A percentile compares a stretch with the other conserved stretches of the same genome.
Evolutionary conservation across 2,888 invertebrate species (phyloP).

Genomic region (Phoenoteleia sp.): DNA sequence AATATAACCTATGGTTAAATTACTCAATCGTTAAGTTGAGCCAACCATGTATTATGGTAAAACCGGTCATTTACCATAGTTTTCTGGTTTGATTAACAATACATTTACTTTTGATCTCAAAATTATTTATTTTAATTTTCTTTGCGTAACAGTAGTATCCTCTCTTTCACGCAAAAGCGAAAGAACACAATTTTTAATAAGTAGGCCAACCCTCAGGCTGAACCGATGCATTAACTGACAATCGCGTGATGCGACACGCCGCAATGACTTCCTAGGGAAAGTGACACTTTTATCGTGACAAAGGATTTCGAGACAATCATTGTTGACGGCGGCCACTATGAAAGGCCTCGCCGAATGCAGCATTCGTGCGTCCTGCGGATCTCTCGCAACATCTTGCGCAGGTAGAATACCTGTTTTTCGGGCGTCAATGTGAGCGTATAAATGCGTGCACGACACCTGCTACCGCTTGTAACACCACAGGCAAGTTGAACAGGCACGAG

Average conservation of each 20-base stretch:
- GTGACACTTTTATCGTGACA: constrained; percentile 52
- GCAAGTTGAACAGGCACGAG: constrained; percentile 80
- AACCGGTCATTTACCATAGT: too few relatives aligned
- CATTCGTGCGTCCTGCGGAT: constrained; percentile 69
- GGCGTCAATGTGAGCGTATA: constrained; percentile 74
- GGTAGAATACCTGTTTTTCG: constrained; percentile 78
- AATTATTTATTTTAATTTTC: too few relatives aligned
- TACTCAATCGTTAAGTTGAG: too few relatives aligned
- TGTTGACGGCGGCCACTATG: constrained; percentile 53
- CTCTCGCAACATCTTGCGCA: constrained; percentile 83
- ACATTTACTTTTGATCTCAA: too few relatives aligned
- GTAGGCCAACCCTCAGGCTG: too few relatives aligned
- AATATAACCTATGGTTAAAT: too few relatives aligned
- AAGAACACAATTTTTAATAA: too few relatives aligned
- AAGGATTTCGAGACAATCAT: constrained; percentile 56
- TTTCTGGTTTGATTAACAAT: too few relatives aligned
- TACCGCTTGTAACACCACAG: constrained; percentile 75
- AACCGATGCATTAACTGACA: neutral
- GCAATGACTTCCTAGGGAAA: constrained; percentile 44
- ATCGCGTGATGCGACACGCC: constrained; percentile 29
- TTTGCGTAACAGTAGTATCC: too few relatives aligned
- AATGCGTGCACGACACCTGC: constrained; percentile 83
- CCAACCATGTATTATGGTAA: too few relatives aligned
- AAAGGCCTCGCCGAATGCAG: constrained; percentile 62
- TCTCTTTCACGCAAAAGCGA: too few relatives aligned